Conservation (phyloP, 2,888 invertebrate genomes). For the Sturmia bella region DNA sequence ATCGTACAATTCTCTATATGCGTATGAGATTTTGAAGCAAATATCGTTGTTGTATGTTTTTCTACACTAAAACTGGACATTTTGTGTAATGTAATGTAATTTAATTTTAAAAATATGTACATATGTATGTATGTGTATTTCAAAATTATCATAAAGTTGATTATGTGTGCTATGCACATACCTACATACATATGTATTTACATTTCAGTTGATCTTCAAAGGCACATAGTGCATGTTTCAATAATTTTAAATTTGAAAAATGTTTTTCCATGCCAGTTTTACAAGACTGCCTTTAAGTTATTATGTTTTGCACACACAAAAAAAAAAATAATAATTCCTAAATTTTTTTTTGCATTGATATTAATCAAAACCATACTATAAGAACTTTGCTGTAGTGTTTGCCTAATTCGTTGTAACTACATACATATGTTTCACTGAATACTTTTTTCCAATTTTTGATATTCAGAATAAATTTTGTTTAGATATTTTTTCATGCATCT, state of each 20-base stretch:
- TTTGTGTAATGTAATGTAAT: constrained; percentile 5
- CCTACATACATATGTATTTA: background rate
- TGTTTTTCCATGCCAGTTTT: too few relatives aligned
- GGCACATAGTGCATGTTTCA: too few relatives aligned
- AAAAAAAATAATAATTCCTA: too few relatives aligned
- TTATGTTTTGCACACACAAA: too few relatives aligned
- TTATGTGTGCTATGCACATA: background rate
- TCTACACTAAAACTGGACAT: constrained; percentile 27
- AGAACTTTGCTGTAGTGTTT: background rate
- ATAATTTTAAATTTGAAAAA: too few relatives aligned
- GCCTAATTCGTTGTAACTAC: constrained; percentile 6
- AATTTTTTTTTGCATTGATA: too few relatives aligned
- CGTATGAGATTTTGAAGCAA: constrained; percentile 33
- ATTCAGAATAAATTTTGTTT: constrained; percentile 64
- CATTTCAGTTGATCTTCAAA: too few relatives aligned
- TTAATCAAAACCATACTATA: too few relatives aligned
- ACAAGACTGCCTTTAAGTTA: too few relatives aligned
- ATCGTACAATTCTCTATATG: constrained; percentile 34
- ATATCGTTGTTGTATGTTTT: constrained; percentile 43
- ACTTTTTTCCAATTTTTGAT: constrained; percentile 50
- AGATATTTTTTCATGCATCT: constrained; percentile 66
- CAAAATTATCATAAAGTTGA: background rate
- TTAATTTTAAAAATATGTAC: constrained; percentile 23
- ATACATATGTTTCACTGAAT: constrained; percentile 1
- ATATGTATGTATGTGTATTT: background rate